Percentiles rank a stretch among this genome's conserved stretches.
Evolutionary conservation across 2,113 vertebrate genomes (phyloP).

Genomic region (Orientallactaga bullata): DNA sequence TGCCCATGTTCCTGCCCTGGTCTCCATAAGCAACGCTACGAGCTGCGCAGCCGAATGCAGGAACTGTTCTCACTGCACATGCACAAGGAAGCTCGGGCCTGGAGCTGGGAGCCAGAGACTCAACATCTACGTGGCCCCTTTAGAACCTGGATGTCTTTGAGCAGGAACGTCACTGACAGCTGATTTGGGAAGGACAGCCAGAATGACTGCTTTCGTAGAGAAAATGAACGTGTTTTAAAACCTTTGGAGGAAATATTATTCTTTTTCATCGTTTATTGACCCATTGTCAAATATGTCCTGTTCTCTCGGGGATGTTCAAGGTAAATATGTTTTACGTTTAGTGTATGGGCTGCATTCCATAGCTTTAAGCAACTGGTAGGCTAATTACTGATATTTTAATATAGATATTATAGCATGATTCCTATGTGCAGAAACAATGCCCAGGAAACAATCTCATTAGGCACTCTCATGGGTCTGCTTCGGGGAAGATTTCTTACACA

Average conservation of each 20-base stretch:
- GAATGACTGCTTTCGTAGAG: not conserved
- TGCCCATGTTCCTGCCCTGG: not conserved
- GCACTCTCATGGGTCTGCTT: not conserved
- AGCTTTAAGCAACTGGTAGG: not conserved
- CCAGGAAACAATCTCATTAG: not conserved
- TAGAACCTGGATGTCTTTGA: not conserved
- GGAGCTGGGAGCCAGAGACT: not conserved
- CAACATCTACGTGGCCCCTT: not conserved
- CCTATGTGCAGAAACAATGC: not conserved
- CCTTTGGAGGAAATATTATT: not conserved
- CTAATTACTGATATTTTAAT: not conserved
- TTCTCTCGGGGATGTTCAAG: not conserved
- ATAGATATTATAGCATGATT: constrained; percentile 9
- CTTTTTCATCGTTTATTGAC: not conserved
- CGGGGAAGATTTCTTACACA: not conserved
- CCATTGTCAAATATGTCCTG: not conserved
- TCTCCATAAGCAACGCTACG: not conserved
- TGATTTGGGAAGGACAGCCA: not conserved
- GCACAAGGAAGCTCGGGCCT: not conserved
- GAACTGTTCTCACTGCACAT: not conserved
- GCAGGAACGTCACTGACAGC: not conserved
- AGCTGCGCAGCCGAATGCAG: not conserved
- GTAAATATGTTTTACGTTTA: not conserved
- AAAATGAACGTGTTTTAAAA: not conserved
- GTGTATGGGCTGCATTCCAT: not conserved